A percentile compares a stretch with the other conserved stretches of the same genome.
These are phyloP conservation scores for Neoaliturus tenellus DNA, from an alignment of 2,888 invertebrate genomes.

Conservation along the genomic window DNA sequence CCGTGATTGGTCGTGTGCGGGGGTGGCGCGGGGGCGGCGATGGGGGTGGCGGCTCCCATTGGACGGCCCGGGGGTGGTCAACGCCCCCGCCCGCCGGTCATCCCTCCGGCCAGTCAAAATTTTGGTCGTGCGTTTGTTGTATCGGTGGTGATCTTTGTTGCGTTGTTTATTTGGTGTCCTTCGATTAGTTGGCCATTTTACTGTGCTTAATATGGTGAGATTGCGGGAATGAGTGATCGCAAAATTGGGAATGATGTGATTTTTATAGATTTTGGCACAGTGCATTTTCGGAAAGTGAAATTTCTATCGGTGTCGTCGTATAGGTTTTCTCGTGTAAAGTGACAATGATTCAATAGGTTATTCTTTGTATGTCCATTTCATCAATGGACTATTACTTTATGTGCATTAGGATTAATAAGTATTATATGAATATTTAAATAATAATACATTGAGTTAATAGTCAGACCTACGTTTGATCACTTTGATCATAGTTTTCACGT, in stretches of 20 bases:
- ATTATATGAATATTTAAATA: no score
- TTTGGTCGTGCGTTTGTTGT: not conserved
- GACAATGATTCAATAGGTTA: no score
- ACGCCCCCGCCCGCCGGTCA: not conserved
- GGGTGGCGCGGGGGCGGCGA: not conserved
- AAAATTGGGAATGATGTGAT: not conserved
- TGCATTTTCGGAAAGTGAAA: no score
- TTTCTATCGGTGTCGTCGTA: no score
- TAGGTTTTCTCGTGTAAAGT: no score
- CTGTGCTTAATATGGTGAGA: not conserved
- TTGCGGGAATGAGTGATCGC: not conserved
- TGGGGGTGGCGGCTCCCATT: not conserved
- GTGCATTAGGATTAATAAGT: no score
- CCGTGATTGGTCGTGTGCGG: not conserved
- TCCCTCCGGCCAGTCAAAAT: not conserved
- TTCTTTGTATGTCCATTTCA: no score
- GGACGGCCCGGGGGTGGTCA: not conserved
- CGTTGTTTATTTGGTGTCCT: not conserved
- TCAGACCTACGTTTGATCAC: no score
- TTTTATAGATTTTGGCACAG: not conserved
- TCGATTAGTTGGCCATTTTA: constrained; percentile 3
- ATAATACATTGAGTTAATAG: no score
- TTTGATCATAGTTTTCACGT: no score
- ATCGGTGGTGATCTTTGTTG: constrained; percentile 11
- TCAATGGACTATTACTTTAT: no score